Evolutionary conservation across 2,888 invertebrate species (phyloP).

Genomic region (Caenorhabditis plicata): DNA sequence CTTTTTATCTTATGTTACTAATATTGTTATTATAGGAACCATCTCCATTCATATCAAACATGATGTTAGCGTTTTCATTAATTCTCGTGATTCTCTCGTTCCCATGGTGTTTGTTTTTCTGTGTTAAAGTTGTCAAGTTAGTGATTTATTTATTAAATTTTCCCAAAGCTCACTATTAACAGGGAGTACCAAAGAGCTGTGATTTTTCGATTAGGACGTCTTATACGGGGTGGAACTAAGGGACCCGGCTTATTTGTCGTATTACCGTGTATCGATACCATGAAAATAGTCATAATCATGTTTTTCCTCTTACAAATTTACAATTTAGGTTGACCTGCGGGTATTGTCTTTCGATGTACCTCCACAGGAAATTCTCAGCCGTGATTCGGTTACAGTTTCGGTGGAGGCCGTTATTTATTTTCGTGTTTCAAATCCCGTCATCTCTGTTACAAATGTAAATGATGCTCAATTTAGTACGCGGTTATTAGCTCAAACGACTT

Average conservation of each 20-base stretch:
- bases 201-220: constrained; percentile 82
- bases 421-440: constrained; percentile 54
- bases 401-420: constrained; percentile 66
- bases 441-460: constrained; percentile 69
- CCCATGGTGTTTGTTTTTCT: constrained; percentile 63
- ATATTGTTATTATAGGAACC: constrained; percentile 45
- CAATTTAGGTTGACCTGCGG: constrained; percentile 59
- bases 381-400: constrained; percentile 69
- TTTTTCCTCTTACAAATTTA: not conserved
- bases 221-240: constrained; percentile 76
- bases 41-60: constrained; percentile 53
- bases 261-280: constrained; percentile 84
- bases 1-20: not conserved
- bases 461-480: constrained; percentile 86
- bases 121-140: constrained; percentile 61
- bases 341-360: constrained; percentile 90
- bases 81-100: constrained; percentile 57
- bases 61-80: constrained; percentile 56
- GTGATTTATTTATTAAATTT: constrained; percentile 7
- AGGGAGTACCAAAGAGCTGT: constrained; percentile 76
- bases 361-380: constrained; percentile 77
- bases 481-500: constrained; percentile 72
- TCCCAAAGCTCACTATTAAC: constrained; percentile 11
- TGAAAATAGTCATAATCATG: constrained; percentile 67
- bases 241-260: constrained; percentile 88